These are phyloP conservation scores for Diploptera punctata DNA, from an alignment of 2,888 invertebrate genomes.

Conservation along the genomic window DNA sequence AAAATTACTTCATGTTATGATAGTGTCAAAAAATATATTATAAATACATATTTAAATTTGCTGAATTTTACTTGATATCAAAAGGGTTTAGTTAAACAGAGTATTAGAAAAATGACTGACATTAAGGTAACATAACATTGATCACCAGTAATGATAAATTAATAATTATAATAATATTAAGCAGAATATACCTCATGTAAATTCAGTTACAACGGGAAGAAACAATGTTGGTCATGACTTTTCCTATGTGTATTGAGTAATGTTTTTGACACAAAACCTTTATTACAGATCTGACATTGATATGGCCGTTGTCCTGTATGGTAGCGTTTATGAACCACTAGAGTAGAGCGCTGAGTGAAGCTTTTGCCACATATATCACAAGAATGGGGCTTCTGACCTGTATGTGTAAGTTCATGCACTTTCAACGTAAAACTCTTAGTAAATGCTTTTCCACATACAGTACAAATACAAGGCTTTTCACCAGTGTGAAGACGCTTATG, in stretches of 20 bases:
- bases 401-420: conserved; percentile 66
- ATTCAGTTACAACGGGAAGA: conserved; percentile 1
- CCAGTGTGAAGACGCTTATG: conserved; percentile 67
- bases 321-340: conserved; percentile 62
- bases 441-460: conserved; percentile 38
- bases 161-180: too few species aligned
- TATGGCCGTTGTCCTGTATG: conserved; percentile 56
- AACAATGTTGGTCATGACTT: conserved; percentile 29
- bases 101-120: too few species aligned
- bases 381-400: conserved; percentile 67
- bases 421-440: conserved; percentile 54
- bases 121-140: too few species aligned
- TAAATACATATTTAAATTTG: too few species aligned
- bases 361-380: conserved; percentile 67
- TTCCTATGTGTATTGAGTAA: conserved; percentile 68
- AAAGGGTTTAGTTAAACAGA: too few species aligned
- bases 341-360: conserved; percentile 65
- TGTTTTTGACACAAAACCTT: conserved; percentile 68
- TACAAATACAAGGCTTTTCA: conserved; percentile 66
- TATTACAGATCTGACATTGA: conserved; percentile 63
- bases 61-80: too few species aligned
- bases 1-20: too few species aligned
- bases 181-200: too few species aligned
- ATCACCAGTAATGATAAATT: too few species aligned
- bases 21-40: too few species aligned